Percentiles rank a stretch among this genome's conserved stretches.
Conservation (phyloP, 2,797 vertebrate species). For the Balearica regulorum region DNA sequence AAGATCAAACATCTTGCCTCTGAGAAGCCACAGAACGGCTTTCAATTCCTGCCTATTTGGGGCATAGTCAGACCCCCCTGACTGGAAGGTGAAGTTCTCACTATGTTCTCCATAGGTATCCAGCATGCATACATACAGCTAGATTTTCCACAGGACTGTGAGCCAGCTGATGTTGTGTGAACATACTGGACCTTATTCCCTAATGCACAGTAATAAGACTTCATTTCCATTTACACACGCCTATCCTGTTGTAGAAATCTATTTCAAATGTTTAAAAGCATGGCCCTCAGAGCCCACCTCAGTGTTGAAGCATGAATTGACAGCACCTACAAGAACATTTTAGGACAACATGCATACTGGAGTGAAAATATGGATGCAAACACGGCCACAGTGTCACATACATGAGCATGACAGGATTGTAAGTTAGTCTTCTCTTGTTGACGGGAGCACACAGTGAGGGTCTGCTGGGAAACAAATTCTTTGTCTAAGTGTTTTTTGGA, state of each 20-base stretch:
- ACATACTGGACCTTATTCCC: background rate
- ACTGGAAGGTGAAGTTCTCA: background rate
- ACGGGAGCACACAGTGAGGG: background rate
- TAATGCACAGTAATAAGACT: background rate
- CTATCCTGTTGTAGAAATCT: background rate
- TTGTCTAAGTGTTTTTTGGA: background rate
- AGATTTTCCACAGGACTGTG: background rate
- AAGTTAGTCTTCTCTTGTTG: conserved; percentile 1
- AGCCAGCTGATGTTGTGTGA: background rate
- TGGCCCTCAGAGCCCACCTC: background rate
- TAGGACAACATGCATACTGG: background rate
- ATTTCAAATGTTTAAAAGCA: background rate
- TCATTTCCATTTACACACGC: background rate
- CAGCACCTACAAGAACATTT: background rate
- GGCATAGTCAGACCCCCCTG: background rate
- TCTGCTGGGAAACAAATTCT: background rate
- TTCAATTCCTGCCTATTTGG: background rate
- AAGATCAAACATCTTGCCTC: background rate
- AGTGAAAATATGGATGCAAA: background rate
- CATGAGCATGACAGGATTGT: background rate
- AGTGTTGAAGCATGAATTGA: background rate
- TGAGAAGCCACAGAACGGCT: background rate
- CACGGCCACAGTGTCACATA: background rate
- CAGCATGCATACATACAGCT: background rate
- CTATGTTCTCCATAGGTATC: background rate